Evolutionary conservation across 2,888 invertebrate species (phyloP), one percentile per base, ranked within the genome.

Genomic region (Polyommatus icarus): DNA sequence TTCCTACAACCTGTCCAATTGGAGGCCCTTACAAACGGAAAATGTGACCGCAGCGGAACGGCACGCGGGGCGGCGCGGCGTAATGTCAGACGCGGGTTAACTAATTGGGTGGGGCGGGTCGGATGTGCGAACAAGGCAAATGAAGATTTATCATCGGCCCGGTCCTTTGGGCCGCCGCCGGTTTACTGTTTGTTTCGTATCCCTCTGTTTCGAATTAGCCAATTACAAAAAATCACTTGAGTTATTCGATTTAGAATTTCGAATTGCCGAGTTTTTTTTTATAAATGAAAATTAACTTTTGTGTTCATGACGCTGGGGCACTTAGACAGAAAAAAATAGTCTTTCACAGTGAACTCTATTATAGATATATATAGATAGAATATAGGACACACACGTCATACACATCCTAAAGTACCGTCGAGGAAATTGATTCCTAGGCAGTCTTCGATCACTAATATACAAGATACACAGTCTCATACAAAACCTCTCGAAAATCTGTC

Each of bases 81-180:
- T 81, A 81, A 82, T 83, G 83, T 84, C 83, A 83, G 83, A 79
- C 80, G 81, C 82, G 87, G 88, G 89, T 88, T 88, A 89, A 89
- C 91, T 92, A 92, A 92, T 92, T 91, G 91, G 91, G 88, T 88
- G 86, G 88, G 89, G 90, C 86, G 89, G 90, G 89, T 89, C 88
- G 91, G 90, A 89, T 89, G 91, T 90, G 91, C 89, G 91, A 89
- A 91, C 90, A 89, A 87, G 89, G 90, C 90, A 92, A 92, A 92
- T 92, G 91, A 92, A 92, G 92, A 92, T 92, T 92, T 92, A 92
- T 92, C 90, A 92, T 91, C 87, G 83, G 83, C 84, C 84, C 85
- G 86, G 87, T 88, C 89, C 87, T 89, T 84, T 82, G 86, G 87
- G 84, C 82, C 79, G 79, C 77, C 81, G 79, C 76, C 79, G 79